A percentile compares a stretch with the other conserved stretches of the same genome.
phyloP scores from a whole-genome alignment of 2,797 vertebrate genomes.

The Micropoecilia bifurca region DNA sequence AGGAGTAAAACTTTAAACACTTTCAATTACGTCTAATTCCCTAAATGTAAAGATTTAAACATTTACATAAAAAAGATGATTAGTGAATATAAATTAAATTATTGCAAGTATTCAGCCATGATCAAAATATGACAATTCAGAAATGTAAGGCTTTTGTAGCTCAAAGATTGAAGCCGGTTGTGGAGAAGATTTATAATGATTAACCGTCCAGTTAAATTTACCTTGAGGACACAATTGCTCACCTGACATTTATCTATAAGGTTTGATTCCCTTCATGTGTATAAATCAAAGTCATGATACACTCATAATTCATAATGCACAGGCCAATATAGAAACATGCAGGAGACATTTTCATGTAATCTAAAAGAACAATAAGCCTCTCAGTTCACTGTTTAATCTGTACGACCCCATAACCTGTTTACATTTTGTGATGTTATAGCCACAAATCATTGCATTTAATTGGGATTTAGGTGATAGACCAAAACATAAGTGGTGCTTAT shows the following conservation, averaged over 20 bases:
- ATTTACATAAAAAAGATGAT: not conserved
- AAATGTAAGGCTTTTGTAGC: slow-evolving; percentile 5
- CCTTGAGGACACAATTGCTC: slow-evolving; percentile 33
- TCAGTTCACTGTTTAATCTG: not conserved
- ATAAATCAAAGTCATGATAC: slow-evolving; percentile 13
- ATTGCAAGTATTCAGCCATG: not conserved
- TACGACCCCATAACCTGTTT: not conserved
- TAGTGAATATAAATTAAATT: not conserved
- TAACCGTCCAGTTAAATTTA: slow-evolving; percentile 50
- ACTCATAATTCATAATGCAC: slow-evolving; percentile 27
- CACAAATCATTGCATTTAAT: not conserved
- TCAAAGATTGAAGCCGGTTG: slow-evolving; percentile 35
- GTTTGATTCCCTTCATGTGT: slow-evolving; percentile 39
- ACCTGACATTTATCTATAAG: slow-evolving; percentile 39
- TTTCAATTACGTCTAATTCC: slow-evolving; percentile 4
- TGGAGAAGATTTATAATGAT: slow-evolving; percentile 41
- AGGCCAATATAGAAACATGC: not conserved
- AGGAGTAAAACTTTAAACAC: not conserved
- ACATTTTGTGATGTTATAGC: too few species aligned
- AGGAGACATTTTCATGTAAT: not conserved
- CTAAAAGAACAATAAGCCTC: not conserved
- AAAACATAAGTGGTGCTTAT: not conserved
- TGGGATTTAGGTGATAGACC: not conserved
- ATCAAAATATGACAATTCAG: not conserved
- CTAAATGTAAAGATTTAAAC: slow-evolving; percentile 1